Evolutionary conservation across 2,113 vertebrate species (phyloP).

Genomic region (Paratilapia polleni): DNA sequence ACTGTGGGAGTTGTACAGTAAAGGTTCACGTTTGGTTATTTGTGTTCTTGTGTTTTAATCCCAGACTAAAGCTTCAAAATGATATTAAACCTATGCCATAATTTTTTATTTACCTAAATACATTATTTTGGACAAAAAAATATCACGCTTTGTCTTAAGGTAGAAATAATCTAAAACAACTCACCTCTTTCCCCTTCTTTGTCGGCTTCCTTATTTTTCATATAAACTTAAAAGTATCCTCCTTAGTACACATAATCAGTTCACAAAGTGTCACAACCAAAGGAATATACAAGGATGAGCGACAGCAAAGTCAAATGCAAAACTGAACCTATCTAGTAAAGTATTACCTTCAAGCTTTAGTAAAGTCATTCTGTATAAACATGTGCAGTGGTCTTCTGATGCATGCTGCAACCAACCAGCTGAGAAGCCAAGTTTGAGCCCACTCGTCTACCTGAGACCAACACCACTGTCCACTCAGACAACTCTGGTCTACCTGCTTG

Average conservation of each 20-base stretch:
- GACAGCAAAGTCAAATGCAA: slow-evolving; percentile 63
- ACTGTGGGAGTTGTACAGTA: neutral
- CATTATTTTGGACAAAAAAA: slow-evolving; percentile 30
- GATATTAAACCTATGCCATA: neutral
- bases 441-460: slow-evolving; percentile 20
- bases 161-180: slow-evolving; percentile 33
- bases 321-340: slow-evolving; percentile 58
- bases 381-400: slow-evolving; percentile 37
- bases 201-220: neutral
- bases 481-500: neutral
- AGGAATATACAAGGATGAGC: slow-evolving; percentile 56
- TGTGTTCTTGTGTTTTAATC: neutral
- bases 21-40: slow-evolving; percentile 10
- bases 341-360: slow-evolving; percentile 54
- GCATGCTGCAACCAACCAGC: slow-evolving; percentile 50
- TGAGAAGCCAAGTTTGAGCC: slow-evolving; percentile 12
- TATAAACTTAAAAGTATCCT: slow-evolving; percentile 24
- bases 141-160: slow-evolving; percentile 17
- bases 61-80: neutral
- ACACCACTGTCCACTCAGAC: slow-evolving; percentile 1
- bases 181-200: slow-evolving; percentile 1
- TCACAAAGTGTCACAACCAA: slow-evolving; percentile 51
- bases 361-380: slow-evolving; percentile 58
- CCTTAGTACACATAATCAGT: slow-evolving; percentile 21
- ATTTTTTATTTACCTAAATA: slow-evolving; percentile 7